Evolutionary conservation across 2,113 vertebrate species (phyloP).

Genomic region (Oryzias melastigma): DNA sequence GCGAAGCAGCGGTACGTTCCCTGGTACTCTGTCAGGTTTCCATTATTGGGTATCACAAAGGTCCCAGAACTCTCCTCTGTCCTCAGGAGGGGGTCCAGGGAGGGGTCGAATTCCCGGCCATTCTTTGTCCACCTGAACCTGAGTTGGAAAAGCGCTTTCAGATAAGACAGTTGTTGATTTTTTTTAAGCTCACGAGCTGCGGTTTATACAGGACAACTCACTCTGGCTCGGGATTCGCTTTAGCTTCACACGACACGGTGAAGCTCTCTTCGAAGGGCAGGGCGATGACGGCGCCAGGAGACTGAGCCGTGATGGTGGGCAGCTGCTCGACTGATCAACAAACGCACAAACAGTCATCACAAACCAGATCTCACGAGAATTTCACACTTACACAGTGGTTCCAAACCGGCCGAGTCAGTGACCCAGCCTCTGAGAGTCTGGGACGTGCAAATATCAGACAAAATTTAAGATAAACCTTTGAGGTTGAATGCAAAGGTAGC

Average conservation of each 20-base stretch:
- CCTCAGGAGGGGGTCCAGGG: constrained; percentile 82
- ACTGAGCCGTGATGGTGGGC: constrained; percentile 87
- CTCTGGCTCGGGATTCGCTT: constrained; percentile 89
- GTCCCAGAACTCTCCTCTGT: constrained; percentile 84
- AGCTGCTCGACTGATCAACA: constrained; percentile 86
- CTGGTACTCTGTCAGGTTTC: constrained; percentile 87
- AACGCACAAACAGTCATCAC: constrained; percentile 29
- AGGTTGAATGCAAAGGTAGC: no score
- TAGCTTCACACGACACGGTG: constrained; percentile 88
- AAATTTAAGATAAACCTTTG: no score
- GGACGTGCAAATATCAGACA: no score
- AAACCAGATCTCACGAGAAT: constrained; percentile 4
- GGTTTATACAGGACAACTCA: constrained; percentile 72
- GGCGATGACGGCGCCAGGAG: constrained; percentile 82
- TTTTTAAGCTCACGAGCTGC: constrained; percentile 23
- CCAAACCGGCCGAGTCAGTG: constrained; percentile 18
- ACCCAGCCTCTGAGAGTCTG: not conserved
- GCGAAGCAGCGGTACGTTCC: constrained; percentile 91
- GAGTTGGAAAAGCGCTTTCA: constrained; percentile 35
- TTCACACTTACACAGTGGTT: constrained; percentile 7
- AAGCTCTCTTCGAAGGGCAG: constrained; percentile 93
- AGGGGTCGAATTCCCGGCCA: constrained; percentile 84
- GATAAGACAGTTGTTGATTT: constrained; percentile 34
- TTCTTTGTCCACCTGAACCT: constrained; percentile 94
- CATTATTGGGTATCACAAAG: constrained; percentile 89